phyloP scores from a whole-genome alignment of 2,113 vertebrate genomes.

The Daboia siamensis region DNA sequence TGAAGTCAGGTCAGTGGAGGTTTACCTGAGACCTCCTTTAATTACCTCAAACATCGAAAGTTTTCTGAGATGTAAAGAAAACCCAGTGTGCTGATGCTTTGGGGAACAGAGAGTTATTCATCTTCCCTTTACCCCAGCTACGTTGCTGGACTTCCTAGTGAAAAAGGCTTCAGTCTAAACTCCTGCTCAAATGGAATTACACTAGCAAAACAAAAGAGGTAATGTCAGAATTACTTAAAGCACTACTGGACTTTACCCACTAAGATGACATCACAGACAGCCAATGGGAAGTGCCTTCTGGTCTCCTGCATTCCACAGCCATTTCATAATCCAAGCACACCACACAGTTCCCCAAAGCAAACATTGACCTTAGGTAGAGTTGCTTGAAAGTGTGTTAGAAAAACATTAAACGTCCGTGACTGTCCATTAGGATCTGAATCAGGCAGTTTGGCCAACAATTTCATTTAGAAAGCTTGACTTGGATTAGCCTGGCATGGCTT shows the following conservation, averaged over 20 bases:
- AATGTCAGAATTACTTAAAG: neutral
- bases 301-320: constrained; percentile 38
- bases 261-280: constrained; percentile 33
- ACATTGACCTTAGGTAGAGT: neutral
- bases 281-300: neutral
- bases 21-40: constrained; percentile 8
- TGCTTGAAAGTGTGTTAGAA: constrained; percentile 12
- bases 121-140: neutral
- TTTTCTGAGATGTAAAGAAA: constrained; percentile 8
- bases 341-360: constrained; percentile 27
- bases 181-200: constrained; percentile 14
- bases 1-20: neutral
- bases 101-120: constrained; percentile 22
- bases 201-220: constrained; percentile 6
- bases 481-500: neutral
- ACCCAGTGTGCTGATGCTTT: neutral
- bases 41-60: neutral
- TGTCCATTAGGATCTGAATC: neutral
- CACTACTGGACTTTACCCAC: constrained; percentile 32
- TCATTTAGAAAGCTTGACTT: neutral
- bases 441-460: neutral
- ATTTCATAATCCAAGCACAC: constrained; percentile 3
- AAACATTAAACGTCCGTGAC: neutral
- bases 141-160: constrained; percentile 15
- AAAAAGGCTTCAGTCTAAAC: constrained; percentile 14